Base-by-base conservation (phyloP, 2,888 invertebrate species). In the Pseudococcus jackbeardsleyi region DNA sequence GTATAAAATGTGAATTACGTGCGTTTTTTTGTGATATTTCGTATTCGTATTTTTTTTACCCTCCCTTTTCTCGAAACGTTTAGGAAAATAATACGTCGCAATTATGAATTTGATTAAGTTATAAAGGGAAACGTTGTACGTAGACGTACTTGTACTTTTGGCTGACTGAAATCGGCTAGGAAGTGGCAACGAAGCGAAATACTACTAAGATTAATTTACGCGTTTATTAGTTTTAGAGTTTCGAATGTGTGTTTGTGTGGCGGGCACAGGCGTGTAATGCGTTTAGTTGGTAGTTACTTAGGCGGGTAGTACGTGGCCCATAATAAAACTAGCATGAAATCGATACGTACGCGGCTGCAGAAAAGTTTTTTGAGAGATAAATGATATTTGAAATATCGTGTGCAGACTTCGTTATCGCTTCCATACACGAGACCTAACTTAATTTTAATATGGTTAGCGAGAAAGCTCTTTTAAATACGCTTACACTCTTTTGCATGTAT, bases 361-460 rank as follows among this genome's bases (percentile, higher is more conserved):
- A 77, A 77, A 77, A 33, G 42, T 42, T 64, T 77, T 77, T 77
- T 77, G 39, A 77, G 39, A 77, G 77, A 77, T 77, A 77, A 77
- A 77, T 77, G 77, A 42, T 77, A 77, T 77, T 77, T 77, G 77
- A 42, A 77, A 42, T 77, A 77, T 77, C 77, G 77, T 77, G 39
- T 77, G 77, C 77, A 77, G 77, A 77, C 77, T 77, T 77, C 77
- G 77, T 77, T 77, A 77, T 77, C 77, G 77, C 77, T 77, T 39
- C 39, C 77, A 77, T 77, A 77, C 77, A 77, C 77, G 77, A 77
- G 77, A 77, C 77, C 77, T 77, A 77, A 77, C 77, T 42, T 77
- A 77, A 77, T 77, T 77, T 77, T 77, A 39, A 77, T 77, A 77
- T 77, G 77, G 77, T 77, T 77, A 77, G 39, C 17, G 77, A 17